Evolutionary conservation across 2,888 invertebrate species (phyloP).

Genomic region (Tenthredo distinguenda): DNA sequence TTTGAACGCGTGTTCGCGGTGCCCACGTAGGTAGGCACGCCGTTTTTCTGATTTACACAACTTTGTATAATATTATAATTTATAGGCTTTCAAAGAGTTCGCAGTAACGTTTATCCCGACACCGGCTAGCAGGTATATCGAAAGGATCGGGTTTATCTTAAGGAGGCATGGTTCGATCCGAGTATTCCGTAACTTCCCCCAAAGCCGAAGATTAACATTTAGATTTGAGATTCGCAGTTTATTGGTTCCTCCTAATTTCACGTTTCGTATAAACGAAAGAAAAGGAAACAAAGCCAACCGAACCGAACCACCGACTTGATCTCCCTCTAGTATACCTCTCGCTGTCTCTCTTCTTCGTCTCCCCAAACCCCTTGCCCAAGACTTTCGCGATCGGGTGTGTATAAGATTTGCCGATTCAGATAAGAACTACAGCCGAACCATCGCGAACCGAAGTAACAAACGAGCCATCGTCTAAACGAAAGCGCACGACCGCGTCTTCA

Average conservation of each 20-base stretch:
- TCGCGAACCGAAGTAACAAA: constrained; percentile 53
- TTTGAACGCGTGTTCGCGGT: neutral
- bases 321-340: constrained; percentile 57
- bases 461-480: constrained; percentile 58
- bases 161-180: constrained; percentile 12
- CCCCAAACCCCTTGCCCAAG: neutral
- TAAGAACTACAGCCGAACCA: constrained; percentile 61
- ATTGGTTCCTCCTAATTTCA: constrained; percentile 57
- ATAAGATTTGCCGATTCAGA: constrained; percentile 66
- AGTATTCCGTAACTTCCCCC: constrained; percentile 16
- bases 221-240: constrained; percentile 26
- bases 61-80: neutral
- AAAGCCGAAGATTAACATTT: constrained; percentile 5
- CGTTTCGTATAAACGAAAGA: constrained; percentile 54
- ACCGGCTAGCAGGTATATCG: constrained; percentile 16
- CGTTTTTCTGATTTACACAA: constrained; percentile 1
- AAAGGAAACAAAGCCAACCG: neutral
- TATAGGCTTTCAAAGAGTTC: constrained; percentile 12
- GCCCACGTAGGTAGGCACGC: neutral
- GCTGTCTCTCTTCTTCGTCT: neutral
- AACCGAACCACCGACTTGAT: constrained; percentile 48
- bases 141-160: constrained; percentile 28
- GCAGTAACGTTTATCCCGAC: neutral
- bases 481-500: constrained; percentile 60
- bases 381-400: constrained; percentile 52